Conservation (phyloP, 1,140 invertebrate genomes). For the Drosophila seguyi region DNA sequence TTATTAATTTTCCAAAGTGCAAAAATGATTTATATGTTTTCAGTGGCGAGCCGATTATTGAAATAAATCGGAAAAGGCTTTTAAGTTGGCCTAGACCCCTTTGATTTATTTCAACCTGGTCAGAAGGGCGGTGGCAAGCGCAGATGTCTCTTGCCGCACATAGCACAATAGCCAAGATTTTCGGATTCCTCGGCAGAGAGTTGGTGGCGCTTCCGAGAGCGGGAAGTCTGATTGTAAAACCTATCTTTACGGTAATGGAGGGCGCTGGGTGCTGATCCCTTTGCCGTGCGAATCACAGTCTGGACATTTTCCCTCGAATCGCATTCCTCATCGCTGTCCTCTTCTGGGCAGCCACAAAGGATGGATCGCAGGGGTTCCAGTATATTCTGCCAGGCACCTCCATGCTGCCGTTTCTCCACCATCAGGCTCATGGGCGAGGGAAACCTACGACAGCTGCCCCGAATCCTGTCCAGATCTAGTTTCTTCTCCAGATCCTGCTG, state of each 20-base stretch:
- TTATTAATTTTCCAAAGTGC: background rate
- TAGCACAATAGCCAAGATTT: constrained; percentile 16
- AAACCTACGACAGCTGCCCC: constrained; percentile 31
- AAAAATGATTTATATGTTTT: background rate
- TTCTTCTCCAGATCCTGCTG: constrained; percentile 48
- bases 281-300: too few relatives aligned
- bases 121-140: constrained; percentile 27
- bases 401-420: constrained; percentile 10
- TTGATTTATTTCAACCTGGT: constrained; percentile 16
- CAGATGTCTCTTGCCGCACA: constrained; percentile 28
- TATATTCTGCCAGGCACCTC: background rate
- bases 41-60: background rate
- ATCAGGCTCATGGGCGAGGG: constrained; percentile 62
- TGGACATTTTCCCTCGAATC: background rate
- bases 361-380: constrained; percentile 19
- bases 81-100: background rate
- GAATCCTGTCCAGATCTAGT: constrained; percentile 33
- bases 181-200: background rate
- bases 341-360: constrained; percentile 11
- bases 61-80: constrained; percentile 8
- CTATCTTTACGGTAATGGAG: background rate
- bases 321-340: background rate
- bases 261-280: background rate
- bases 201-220: background rate
- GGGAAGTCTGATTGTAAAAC: background rate